Evolutionary conservation across 2,113 vertebrate genomes (phyloP), one percentile per base, ranked within the genome.

Genomic region (Eleginops maclovinus): DNA sequence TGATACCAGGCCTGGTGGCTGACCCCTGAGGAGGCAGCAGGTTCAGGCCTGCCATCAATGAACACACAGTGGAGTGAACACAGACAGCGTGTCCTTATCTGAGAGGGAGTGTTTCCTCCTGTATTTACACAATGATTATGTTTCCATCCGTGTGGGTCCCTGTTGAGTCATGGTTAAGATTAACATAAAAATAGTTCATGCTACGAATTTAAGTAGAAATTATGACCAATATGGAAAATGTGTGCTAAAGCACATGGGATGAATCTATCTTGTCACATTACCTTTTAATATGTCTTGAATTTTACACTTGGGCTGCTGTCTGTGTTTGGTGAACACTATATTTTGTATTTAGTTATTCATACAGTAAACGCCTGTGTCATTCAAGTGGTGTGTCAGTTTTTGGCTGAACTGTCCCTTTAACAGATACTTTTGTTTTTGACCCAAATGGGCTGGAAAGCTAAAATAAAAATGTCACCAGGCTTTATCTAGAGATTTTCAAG

Each of bases 41-140:
- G 81, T 40, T 72, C 83, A 69, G 83, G 75, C 83, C 79, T 65
- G 76, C 63, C 84, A 84, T 75, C 60, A 12, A 72, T 82, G 66
- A 86, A 64, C 49, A 49, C 63, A 79, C 67, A 69, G 82, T 54
- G 31, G 76, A 81, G 79, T 81, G 82, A 83, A 53, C 76, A 83
- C 76, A 54, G n/a, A 46, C 49, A 65, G 24, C 46, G 19, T 40
- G 68, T 83, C 55, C 46, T 58, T 22, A 66, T 72, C 47, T 63
- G 2, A 67, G 53, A 10, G 50, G 55, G 78, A 19, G 0, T 68
- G n/a, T n/a, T n/a, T n/a, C n/a, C n/a, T n/a, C n/a, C n/a, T n/a
- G n/a, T n/a, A 36, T 58, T 63, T 55, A 44, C 49, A 65, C 12
- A 12, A 15, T 47, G 60, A 70, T 74, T 50, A 49, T n/a, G 13